These are phyloP conservation scores for Ptychadena robeensis DNA, from an alignment of 2,797 vertebrate genomes.

Conservation along the genomic window DNA sequence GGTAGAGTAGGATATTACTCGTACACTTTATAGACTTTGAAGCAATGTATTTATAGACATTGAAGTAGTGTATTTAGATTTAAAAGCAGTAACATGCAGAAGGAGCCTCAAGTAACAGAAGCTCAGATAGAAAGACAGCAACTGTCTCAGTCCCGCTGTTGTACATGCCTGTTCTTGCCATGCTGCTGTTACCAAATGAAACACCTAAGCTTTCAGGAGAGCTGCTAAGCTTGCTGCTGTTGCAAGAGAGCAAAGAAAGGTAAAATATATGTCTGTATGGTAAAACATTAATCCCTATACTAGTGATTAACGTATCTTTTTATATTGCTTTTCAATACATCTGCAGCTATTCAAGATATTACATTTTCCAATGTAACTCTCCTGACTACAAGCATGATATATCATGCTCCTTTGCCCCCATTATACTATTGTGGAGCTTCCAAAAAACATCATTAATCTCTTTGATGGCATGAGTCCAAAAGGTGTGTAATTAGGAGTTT, in stretches of 20 bases:
- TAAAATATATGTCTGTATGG: conserved; percentile 2
- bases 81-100: conserved; percentile 9
- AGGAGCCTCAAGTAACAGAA: not conserved
- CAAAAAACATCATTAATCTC: too few relatives aligned
- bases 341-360: not conserved
- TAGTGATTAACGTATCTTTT: not conserved
- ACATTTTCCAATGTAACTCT: not conserved
- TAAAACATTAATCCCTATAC: not conserved
- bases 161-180: conserved; percentile 39
- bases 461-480: too few relatives aligned
- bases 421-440: too few relatives aligned
- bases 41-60: too few relatives aligned
- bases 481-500: too few relatives aligned
- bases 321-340: not conserved
- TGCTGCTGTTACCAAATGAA: conserved; percentile 46
- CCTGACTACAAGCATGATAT: too few relatives aligned
- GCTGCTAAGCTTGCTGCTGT: conserved; percentile 24
- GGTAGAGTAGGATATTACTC: too few relatives aligned
- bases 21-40: not conserved
- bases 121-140: conserved; percentile 11
- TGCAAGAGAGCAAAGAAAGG: conserved; percentile 9
- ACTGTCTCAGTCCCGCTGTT: conserved; percentile 10
- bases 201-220: conserved; percentile 32
- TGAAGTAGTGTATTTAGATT: not conserved
- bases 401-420: too few relatives aligned